Conservation (phyloP, 2,113 vertebrate species). For the Gavia stellata region DNA sequence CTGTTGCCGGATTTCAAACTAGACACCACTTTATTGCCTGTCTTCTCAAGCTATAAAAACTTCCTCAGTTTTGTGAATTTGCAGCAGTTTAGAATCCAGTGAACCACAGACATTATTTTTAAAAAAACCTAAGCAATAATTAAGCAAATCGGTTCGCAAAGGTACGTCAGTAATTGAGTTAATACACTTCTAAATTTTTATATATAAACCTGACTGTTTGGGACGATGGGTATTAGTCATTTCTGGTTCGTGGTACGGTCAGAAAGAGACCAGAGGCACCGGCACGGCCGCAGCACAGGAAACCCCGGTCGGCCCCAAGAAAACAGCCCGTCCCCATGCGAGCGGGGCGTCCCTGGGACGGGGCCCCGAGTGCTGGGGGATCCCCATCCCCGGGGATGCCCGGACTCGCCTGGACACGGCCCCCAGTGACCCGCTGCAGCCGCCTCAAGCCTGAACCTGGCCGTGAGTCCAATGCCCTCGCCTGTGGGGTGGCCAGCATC, state of each 20-base stretch:
- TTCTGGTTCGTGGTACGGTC: not conserved
- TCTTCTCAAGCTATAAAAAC: not conserved
- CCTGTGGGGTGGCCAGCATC: accelerated
- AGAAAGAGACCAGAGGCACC: not conserved
- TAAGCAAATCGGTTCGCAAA: not conserved
- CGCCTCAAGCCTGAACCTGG: not conserved
- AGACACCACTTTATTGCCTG: not conserved
- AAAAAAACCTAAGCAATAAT: not conserved
- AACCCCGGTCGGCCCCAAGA: not conserved
- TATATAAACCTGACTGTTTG: not conserved
- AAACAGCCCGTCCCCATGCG: accelerated
- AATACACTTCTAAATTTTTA: not conserved
- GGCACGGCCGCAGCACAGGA: not conserved
- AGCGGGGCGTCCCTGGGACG: not conserved
- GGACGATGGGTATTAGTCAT: not conserved
- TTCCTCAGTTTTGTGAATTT: not conserved
- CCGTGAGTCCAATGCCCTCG: accelerated
- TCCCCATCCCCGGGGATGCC: not conserved
- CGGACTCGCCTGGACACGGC: accelerated
- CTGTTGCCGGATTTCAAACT: not conserved
- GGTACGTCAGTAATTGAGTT: not conserved
- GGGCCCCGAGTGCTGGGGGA: accelerated
- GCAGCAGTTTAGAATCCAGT: not conserved
- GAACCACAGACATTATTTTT: not conserved
- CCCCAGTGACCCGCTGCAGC: too few species aligned